phyloP scores from a whole-genome alignment of 2,797 vertebrate species.

The Cyclura pinguis region DNA sequence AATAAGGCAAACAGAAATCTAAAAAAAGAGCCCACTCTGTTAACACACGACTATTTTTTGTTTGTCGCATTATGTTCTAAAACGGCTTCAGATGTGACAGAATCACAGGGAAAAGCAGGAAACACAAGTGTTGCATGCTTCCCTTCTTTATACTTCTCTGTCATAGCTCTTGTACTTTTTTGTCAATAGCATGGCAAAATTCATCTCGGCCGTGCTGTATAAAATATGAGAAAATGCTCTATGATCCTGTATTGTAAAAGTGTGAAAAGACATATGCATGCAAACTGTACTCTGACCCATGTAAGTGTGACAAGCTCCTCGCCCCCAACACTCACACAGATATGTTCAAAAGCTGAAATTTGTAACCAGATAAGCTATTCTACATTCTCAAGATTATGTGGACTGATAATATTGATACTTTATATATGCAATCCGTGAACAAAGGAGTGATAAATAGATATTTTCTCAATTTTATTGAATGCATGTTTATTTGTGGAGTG shows the following conservation, averaged over 20 bases:
- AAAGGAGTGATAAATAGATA: background rate
- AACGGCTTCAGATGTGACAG: background rate
- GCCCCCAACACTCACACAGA: background rate
- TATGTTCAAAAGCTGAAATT: background rate
- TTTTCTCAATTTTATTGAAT: background rate
- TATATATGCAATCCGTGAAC: background rate
- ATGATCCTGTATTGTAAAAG: background rate
- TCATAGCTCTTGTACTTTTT: background rate
- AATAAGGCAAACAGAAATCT: no score
- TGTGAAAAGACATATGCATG: background rate
- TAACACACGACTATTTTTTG: background rate
- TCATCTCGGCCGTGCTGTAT: background rate
- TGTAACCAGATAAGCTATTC: background rate
- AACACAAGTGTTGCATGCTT: background rate
- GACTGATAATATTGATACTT: background rate
- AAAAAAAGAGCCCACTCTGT: no score
- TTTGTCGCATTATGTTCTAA: background rate
- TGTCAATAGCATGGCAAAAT: background rate
- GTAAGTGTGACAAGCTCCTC: no score
- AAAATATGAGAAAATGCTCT: background rate
- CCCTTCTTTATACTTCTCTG: background rate
- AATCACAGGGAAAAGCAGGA: background rate
- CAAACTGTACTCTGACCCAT: background rate
- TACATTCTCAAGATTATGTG: background rate
- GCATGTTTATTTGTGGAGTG: background rate